phyloP scores from a whole-genome alignment of 2,888 invertebrate species.

The Dicycla oo region DNA sequence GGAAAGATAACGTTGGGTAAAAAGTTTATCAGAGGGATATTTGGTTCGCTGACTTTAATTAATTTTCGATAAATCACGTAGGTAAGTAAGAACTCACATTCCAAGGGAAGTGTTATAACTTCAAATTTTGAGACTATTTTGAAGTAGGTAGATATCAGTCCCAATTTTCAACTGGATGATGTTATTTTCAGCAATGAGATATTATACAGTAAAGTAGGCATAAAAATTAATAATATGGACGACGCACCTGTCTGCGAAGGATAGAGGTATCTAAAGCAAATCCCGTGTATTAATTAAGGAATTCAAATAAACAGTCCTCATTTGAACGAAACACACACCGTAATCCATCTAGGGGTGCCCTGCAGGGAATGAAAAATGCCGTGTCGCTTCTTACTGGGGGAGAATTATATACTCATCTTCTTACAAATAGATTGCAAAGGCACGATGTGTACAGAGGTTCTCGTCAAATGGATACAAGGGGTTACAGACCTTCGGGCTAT shows the following conservation, averaged over 20 bases:
- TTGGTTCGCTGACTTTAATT: slow-evolving; percentile 26
- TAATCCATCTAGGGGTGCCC: slow-evolving; percentile 65
- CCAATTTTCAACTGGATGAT: not conserved
- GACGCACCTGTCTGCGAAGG: not conserved
- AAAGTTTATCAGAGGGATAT: slow-evolving; percentile 9
- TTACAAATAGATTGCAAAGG: slow-evolving; percentile 87
- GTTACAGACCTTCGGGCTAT: slow-evolving; percentile 76
- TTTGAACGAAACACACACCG: slow-evolving; percentile 38
- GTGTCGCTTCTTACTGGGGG: slow-evolving; percentile 78
- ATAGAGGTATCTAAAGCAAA: not conserved
- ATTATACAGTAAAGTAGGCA: not conserved
- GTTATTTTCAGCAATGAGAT: not conserved
- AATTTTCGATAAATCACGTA: not conserved
- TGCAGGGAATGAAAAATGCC: slow-evolving; percentile 81
- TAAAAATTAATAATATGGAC: not conserved
- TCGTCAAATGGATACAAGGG: slow-evolving; percentile 83
- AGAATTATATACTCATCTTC: slow-evolving; percentile 86
- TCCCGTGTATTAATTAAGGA: slow-evolving; percentile 49
- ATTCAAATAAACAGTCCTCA: slow-evolving; percentile 52
- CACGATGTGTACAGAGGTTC: slow-evolving; percentile 73
- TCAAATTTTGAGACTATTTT: not conserved
- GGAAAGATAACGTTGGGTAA: not conserved
- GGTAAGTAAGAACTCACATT: not conserved
- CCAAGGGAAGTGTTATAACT: not conserved
- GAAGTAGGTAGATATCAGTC: not conserved